Conservation (phyloP, 2,797 vertebrate genomes). For the Squalus acanthias region DNA sequence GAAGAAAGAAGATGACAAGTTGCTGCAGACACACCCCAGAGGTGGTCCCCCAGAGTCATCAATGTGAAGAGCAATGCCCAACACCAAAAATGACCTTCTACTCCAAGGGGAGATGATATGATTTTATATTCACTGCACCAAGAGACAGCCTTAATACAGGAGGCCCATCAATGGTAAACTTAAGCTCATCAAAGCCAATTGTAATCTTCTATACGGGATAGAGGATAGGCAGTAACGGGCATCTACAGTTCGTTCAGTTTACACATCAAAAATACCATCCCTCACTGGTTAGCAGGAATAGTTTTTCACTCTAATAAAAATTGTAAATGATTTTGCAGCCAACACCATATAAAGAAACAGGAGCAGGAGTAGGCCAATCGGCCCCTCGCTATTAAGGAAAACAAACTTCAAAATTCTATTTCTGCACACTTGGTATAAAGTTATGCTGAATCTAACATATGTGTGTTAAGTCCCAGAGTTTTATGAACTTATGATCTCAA, state of each 20-base stretch:
- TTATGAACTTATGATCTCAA: neutral
- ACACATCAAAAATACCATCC: neutral
- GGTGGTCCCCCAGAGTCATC: too few species aligned
- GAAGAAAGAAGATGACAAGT: neutral
- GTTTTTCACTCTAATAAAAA: neutral
- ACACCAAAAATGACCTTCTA: too few species aligned
- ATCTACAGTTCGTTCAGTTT: neutral
- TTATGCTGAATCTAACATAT: neutral
- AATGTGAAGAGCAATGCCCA: too few species aligned
- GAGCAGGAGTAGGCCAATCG: too few species aligned
- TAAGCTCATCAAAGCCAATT: too few species aligned
- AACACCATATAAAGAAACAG: neutral
- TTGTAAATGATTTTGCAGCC: neutral
- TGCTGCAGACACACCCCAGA: too few species aligned
- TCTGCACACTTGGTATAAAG: neutral
- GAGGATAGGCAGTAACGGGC: too few species aligned
- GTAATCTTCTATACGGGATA: too few species aligned
- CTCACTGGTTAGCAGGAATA: neutral
- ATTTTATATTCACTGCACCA: too few species aligned
- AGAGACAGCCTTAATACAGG: too few species aligned
- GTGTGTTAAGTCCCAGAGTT: neutral
- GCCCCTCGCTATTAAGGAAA: neutral
- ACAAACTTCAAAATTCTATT: neutral
- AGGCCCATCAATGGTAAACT: too few species aligned
- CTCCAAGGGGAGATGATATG: too few species aligned